Evolutionary conservation across 2,797 vertebrate genomes (phyloP).

Genomic region (Pterois miles): DNA sequence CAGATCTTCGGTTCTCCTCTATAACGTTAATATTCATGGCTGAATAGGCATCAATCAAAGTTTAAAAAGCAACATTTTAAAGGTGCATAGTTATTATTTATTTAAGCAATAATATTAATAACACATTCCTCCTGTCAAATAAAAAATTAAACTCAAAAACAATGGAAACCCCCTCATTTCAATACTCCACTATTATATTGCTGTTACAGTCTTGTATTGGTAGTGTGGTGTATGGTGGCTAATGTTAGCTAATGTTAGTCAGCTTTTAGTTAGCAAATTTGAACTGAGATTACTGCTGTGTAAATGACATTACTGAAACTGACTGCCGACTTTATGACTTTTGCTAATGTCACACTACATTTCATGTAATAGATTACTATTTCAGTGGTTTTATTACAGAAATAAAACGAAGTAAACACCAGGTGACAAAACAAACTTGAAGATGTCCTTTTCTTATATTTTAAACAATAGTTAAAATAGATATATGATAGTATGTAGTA

Average conservation of each 20-base stretch:
- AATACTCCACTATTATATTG: not conserved
- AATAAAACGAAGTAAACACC: not conserved
- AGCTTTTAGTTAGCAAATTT: not conserved
- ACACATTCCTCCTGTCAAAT: constrained; percentile 1
- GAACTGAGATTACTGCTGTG: not conserved
- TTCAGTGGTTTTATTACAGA: not conserved
- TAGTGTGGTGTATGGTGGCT: not conserved
- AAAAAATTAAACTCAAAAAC: not conserved
- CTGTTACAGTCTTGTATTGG: not conserved
- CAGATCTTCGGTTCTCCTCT: not conserved
- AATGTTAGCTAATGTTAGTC: not conserved
- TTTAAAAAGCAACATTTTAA: not conserved
- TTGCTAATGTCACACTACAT: not conserved
- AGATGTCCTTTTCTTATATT: not conserved
- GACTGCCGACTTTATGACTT: not conserved
- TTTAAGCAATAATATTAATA: not conserved
- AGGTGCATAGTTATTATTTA: not conserved
- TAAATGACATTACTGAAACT: not conserved
- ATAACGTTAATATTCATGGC: not conserved
- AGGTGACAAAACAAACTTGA: not conserved
- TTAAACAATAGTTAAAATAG: too few relatives aligned
- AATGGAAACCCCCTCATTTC: not conserved
- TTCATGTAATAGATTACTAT: not conserved
- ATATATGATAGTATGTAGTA: not conserved
- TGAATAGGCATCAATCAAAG: not conserved